Evolutionary conservation across 2,888 invertebrate species (phyloP).

Genomic region (Dynastes tityus): DNA sequence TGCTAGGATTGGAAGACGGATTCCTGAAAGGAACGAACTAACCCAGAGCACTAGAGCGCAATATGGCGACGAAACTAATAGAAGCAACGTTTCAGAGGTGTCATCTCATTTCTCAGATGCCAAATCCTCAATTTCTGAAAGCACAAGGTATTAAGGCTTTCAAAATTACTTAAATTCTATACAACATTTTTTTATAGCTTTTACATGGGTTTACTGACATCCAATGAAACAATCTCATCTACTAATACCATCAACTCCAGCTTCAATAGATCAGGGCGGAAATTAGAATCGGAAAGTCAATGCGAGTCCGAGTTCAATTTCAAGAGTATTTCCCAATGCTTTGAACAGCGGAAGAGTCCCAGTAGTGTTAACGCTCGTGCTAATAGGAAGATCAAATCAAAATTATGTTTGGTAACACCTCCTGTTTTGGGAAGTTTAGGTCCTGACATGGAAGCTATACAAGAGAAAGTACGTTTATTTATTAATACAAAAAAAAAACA

Average conservation of each 20-base stretch:
- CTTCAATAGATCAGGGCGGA: slow-evolving; percentile 1
- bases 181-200: slow-evolving; percentile 53
- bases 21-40: slow-evolving; percentile 15
- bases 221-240: slow-evolving; percentile 48
- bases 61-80: slow-evolving; percentile 51
- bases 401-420: slow-evolving; percentile 52
- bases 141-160: slow-evolving; percentile 49
- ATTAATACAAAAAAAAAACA: no score
- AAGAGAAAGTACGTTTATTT: slow-evolving; percentile 56
- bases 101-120: slow-evolving; percentile 53
- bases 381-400: slow-evolving; percentile 27
- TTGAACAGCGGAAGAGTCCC: background rate
- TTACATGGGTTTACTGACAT: slow-evolving; percentile 55
- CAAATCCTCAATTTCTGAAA: slow-evolving; percentile 50
- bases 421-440: slow-evolving; percentile 58
- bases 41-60: slow-evolving; percentile 51
- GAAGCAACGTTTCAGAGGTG: slow-evolving; percentile 42
- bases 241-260: background rate
- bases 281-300: background rate
- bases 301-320: slow-evolving; percentile 38
- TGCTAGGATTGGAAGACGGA: slow-evolving; percentile 49
- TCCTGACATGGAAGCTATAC: slow-evolving; percentile 54
- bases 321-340: slow-evolving; percentile 53
- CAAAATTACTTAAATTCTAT: background rate
- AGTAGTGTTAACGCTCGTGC: no score